These are phyloP conservation scores for Sebastes cheni DNA, from an alignment of 2,797 vertebrate species.

Conservation along the genomic window DNA sequence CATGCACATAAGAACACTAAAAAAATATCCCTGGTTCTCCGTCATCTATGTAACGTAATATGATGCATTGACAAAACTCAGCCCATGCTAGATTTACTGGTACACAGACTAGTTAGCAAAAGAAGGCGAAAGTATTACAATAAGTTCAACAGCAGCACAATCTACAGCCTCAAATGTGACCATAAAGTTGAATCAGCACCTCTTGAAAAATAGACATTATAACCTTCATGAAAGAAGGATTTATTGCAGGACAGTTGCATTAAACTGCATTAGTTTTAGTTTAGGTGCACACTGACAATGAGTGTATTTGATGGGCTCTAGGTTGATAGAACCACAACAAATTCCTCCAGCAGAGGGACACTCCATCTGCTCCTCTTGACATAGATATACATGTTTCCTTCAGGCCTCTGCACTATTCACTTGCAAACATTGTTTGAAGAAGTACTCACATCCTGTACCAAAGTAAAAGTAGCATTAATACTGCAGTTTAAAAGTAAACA, in stretches of 20 bases:
- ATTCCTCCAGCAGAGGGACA: constrained; percentile 16
- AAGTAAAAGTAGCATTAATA: not conserved
- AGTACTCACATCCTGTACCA: not conserved
- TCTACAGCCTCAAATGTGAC: not conserved
- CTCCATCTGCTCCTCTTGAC: not conserved
- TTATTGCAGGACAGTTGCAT: too few relatives aligned
- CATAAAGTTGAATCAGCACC: too few relatives aligned
- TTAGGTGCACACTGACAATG: not conserved
- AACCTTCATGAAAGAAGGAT: too few relatives aligned
- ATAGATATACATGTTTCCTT: not conserved
- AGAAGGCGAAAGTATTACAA: too few relatives aligned
- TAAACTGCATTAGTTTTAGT: too few relatives aligned
- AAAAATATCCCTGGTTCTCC: not conserved
- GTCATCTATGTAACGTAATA: not conserved
- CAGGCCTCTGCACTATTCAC: not conserved
- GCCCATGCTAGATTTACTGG: not conserved
- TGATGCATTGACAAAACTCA: not conserved
- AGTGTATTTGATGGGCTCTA: not conserved
- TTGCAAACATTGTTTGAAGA: not conserved
- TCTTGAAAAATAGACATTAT: too few relatives aligned
- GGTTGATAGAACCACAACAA: not conserved
- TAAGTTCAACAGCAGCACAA: too few relatives aligned
- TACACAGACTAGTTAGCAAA: not conserved
- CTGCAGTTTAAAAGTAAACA: not conserved
- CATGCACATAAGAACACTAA: not conserved